Evolutionary conservation across 2,797 vertebrate species (phyloP), one percentile per base, ranked within the genome.

Genomic region (Merluccius polli): DNA sequence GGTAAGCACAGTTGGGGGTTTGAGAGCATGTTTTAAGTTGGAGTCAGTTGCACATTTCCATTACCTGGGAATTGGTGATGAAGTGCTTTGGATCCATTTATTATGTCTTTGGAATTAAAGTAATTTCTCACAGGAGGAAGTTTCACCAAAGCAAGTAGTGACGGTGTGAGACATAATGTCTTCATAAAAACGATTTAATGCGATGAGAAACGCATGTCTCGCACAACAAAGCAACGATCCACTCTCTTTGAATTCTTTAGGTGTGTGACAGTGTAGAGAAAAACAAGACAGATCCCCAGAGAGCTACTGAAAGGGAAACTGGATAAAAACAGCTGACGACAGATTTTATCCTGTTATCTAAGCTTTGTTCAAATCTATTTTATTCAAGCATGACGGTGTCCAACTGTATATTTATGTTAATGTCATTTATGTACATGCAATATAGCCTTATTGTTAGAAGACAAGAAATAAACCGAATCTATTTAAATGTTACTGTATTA

Each of bases 131-230:
- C 2, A 27, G 8, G 27, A 63, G 59, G 24, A 63, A 63, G 41
- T 48, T 38, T 38, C 13, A 48, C 6, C n/a, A 63, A 63, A 27
- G n/a, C 59, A 24, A 11, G n/a, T 63, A 11, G 24, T 63, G 59
- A 27, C n/a, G 59, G 59, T 63, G 59, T 63, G 59, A 63, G 59
- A 63, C 59, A 63, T 63, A n/a, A 12, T 63, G n/a, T 63, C 59
- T 27, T n/a, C n/a, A 12, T 11, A n/a, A 63, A 63, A 27, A 63
- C 2, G 7, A 27, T 63, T 63, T 10, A 12, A 11, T 63, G 59
- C 59, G 27, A 27, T 63, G 59, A 27, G n/a, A 63, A 63, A 27
- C n/a, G n/a, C 24, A 27, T 63, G n/a, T 27, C 59, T 12, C 24
- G 3, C n/a, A 63, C 52, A 63, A 12, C 52, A 24, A 18, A 63